These are phyloP conservation scores for Cryptus armator DNA, from an alignment of 2,888 invertebrate species.

Conservation along the genomic window DNA sequence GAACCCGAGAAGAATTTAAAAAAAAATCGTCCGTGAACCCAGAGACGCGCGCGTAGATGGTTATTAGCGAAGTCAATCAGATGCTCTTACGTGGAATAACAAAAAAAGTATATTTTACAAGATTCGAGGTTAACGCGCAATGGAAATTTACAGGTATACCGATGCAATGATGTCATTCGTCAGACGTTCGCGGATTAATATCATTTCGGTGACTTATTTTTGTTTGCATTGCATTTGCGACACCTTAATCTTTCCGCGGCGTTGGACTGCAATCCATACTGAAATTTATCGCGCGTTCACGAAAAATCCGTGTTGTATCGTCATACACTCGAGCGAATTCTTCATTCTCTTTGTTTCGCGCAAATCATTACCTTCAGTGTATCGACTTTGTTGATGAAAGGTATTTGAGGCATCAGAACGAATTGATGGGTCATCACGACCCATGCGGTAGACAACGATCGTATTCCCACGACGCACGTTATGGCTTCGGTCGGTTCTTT, in stretches of 20 bases:
- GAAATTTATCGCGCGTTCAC: neutral
- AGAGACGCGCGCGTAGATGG: too few relatives aligned
- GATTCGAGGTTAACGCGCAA: too few relatives aligned
- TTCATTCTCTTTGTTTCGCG: neutral
- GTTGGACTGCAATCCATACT: neutral
- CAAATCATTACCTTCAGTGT: conserved; percentile 42
- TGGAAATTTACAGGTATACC: too few relatives aligned
- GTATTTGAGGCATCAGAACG: conserved; percentile 54
- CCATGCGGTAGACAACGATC: conserved; percentile 61
- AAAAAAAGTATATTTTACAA: too few relatives aligned
- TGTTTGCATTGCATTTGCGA: neutral
- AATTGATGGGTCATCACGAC: conserved; percentile 69
- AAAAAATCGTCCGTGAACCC: too few relatives aligned
- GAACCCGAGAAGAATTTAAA: too few relatives aligned
- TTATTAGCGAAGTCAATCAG: too few relatives aligned
- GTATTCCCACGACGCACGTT: conserved; percentile 66
- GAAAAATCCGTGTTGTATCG: neutral
- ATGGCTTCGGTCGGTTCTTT: conserved; percentile 57
- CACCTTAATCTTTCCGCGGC: neutral
- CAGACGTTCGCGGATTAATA: too few relatives aligned
- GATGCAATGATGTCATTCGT: too few relatives aligned
- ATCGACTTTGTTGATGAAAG: conserved; percentile 55
- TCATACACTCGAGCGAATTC: neutral
- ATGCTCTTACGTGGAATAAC: too few relatives aligned
- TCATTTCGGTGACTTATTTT: too few relatives aligned